Evolutionary conservation across 1,140 invertebrate species (phyloP).

Genomic region (Hetaerina americana): DNA sequence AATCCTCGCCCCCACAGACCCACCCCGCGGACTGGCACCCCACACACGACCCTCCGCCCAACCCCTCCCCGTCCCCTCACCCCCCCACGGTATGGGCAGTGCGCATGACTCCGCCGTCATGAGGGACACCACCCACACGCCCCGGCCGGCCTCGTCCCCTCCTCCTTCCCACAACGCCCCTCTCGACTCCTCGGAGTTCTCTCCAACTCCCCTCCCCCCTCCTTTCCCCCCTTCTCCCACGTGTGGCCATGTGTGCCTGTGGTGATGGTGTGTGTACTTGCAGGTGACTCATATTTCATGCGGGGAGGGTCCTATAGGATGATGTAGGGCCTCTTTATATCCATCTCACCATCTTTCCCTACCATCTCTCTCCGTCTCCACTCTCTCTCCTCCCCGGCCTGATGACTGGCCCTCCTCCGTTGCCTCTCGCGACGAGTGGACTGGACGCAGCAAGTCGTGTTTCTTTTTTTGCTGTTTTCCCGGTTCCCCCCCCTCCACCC

Average conservation of each 20-base stretch:
- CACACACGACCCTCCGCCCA: slow-evolving; percentile 26
- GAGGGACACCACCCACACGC: slow-evolving; percentile 20
- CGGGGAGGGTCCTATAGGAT: background rate
- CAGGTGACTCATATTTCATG: background rate
- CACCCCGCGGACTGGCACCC: slow-evolving; percentile 24
- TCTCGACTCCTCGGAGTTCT: slow-evolving; percentile 3
- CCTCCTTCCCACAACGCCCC: slow-evolving; percentile 14
- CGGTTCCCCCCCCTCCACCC: too few species aligned
- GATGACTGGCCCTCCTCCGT: too few species aligned
- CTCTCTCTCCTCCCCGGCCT: too few species aligned
- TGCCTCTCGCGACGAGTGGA: too few species aligned
- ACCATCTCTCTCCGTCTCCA: background rate
- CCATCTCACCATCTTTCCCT: background rate
- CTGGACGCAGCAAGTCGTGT: too few species aligned
- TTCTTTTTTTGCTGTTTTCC: too few species aligned
- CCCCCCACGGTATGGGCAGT: slow-evolving; percentile 25
- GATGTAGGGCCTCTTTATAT: background rate
- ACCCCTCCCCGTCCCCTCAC: slow-evolving; percentile 23
- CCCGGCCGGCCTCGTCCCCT: slow-evolving; percentile 17
- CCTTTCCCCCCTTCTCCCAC: slow-evolving; percentile 1
- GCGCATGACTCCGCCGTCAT: slow-evolving; percentile 7
- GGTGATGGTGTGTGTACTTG: background rate
- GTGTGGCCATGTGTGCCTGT: too few species aligned
- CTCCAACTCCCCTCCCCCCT: slow-evolving; percentile 10
- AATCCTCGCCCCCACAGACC: slow-evolving; percentile 23